A percentile compares a stretch with the other conserved stretches of the same genome.
phyloP scores from a whole-genome alignment of 2,113 vertebrate genomes.

The Hyperopisus bebe region DNA sequence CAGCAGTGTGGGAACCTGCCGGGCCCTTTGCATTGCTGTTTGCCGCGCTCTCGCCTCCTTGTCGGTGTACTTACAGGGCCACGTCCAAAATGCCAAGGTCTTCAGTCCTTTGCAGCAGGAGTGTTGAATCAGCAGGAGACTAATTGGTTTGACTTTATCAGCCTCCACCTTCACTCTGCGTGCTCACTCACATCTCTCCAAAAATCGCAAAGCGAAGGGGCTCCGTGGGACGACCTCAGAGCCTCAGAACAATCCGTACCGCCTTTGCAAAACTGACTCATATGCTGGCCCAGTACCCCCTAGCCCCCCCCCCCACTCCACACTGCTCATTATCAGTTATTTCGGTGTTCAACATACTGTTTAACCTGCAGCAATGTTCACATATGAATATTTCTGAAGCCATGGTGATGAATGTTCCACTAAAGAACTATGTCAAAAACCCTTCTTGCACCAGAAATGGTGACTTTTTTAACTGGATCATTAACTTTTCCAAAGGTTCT shows the following conservation, averaged over 20 bases:
- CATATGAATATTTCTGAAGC: not conserved
- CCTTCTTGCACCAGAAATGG: not conserved
- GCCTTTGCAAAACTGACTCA: not conserved
- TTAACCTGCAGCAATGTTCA: not conserved
- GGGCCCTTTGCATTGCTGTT: not conserved
- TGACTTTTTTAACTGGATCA: not conserved
- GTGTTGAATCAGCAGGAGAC: not conserved
- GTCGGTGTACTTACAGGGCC: not conserved
- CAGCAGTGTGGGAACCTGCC: not conserved
- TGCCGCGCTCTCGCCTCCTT: not conserved
- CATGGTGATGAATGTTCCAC: not conserved
- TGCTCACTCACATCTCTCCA: not conserved
- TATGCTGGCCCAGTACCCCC: not conserved
- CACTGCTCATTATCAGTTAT: not conserved
- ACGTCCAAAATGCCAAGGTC: slow-evolving; percentile 2
- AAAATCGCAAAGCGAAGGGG: not conserved
- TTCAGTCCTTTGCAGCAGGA: not conserved
- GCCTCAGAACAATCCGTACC: not conserved
- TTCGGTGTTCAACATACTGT: not conserved
- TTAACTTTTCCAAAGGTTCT: not conserved
- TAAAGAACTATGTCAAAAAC: not conserved
- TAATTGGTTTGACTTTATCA: slow-evolving; percentile 17
- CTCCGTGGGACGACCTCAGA: not conserved
- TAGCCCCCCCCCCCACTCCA: not conserved
- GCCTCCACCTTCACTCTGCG: not conserved